Base-by-base conservation (phyloP, 2,113 vertebrate species). In the Turnix velox region DNA sequence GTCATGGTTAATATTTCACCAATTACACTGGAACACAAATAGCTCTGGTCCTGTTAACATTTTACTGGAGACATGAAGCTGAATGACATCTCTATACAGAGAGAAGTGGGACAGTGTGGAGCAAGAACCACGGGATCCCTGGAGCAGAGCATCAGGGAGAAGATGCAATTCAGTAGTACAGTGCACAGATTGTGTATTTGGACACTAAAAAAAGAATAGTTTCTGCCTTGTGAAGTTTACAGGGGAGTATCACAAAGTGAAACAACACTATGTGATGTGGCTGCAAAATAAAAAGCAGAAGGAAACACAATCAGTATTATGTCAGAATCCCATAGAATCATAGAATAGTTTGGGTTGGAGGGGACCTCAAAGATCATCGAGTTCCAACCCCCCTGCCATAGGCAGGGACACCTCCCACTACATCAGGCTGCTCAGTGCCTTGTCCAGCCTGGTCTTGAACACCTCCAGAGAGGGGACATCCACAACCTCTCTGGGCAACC, bases 101-200 rank as follows among this genome's bases (percentile, higher is more conserved):
- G 39, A 87, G 58, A 73, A 69, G 12, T 16, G 49, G 58, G 69
- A 78, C 0, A 7, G 43, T 2, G 20, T 27, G 71, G 58, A 87
- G 31, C 49, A 59, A 37, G 57, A 75, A 31, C 31, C 1, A 3
- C 17, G 7, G 0, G 8, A 62, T 28, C 46, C 27, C 18, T 16
- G 28, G 48, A 43, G 43, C 2, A 1, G 14, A 75, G 31, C 0
- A 7, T 18, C 20, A 30, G 35, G 19, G 19, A 18, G 66, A 78
- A 69, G 58, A 1, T 30, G 37, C 42, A 42, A 67, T 4, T 72
- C 49, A 22, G 58, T 7, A 40, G 18, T 19, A 40, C 7, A n/a
- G 35, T 80, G 39, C 3, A 5, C 0, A 1, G 31, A 40, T n/a
- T 45, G 31, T 0, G 0, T 3, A 52, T 10, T 5, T 71, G 58